Percentiles rank a stretch among this genome's conserved stretches.
Evolutionary conservation across 1,140 invertebrate genomes (phyloP).

Genomic region (Aleiodes sp.): DNA sequence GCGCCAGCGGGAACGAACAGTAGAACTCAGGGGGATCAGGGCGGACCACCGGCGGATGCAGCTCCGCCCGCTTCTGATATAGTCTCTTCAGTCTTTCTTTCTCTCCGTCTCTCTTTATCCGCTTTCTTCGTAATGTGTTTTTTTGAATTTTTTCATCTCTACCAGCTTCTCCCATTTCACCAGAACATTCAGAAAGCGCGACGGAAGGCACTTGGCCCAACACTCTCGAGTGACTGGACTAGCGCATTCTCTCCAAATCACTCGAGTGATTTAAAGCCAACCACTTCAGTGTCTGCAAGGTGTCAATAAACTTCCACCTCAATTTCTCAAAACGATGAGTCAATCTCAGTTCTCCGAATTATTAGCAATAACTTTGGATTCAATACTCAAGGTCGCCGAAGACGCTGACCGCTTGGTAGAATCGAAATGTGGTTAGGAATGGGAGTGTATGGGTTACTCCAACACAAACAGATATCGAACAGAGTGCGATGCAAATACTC

Average conservation of each 20-base stretch:
- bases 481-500: constrained; percentile 54
- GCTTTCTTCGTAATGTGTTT: neutral
- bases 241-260: constrained; percentile 15
- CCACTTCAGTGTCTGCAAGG: constrained; percentile 10
- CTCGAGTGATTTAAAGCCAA: constrained; percentile 28
- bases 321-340: constrained; percentile 1
- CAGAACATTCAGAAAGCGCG: constrained; percentile 1
- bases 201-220: constrained; percentile 22
- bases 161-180: no score
- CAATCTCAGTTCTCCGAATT: no score
- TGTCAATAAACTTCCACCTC: constrained; percentile 14
- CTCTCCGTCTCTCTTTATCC: neutral
- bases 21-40: constrained; percentile 33
- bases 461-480: neutral
- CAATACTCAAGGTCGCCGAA: neutral
- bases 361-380: constrained; percentile 5
- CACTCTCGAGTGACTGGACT: constrained; percentile 28
- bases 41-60: constrained; percentile 54
- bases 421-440: neutral
- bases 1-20: constrained; percentile 11
- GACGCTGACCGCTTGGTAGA: neutral
- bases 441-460: neutral
- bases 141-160: constrained; percentile 1
- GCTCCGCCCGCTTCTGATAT: constrained; percentile 52
- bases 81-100: neutral